A percentile compares a stretch with the other conserved stretches of the same genome.
phyloP scores from a whole-genome alignment of 2,888 invertebrate genomes.

The Erebia aethiops region DNA sequence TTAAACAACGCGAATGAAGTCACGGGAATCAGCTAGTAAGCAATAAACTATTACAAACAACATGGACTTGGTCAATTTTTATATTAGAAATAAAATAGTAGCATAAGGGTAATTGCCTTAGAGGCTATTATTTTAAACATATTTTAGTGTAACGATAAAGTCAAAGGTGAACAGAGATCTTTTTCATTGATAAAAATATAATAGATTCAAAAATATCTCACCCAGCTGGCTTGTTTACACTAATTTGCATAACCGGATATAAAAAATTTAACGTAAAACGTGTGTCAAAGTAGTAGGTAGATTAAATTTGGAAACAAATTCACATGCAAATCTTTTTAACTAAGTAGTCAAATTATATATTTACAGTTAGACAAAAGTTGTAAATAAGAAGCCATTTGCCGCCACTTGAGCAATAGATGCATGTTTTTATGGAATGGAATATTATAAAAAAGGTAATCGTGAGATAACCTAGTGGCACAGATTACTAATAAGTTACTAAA shows the following conservation, averaged over 20 bases:
- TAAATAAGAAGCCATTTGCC: slow-evolving; percentile 1
- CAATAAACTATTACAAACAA: neutral
- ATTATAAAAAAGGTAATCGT: neutral
- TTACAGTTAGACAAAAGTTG: slow-evolving; percentile 7
- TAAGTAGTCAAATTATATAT: slow-evolving; percentile 1
- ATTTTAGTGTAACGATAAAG: neutral
- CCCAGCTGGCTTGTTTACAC: neutral
- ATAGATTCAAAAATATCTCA: slow-evolving; percentile 5
- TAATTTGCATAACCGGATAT: slow-evolving; percentile 8
- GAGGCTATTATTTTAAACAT: neutral
- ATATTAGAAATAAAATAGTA: neutral
- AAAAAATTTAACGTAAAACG: neutral
- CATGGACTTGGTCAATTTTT: neutral
- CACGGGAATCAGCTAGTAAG: neutral
- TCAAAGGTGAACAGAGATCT: neutral
- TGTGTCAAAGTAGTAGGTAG: slow-evolving; percentile 1
- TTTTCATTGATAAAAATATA: slow-evolving; percentile 14
- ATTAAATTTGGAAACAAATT: slow-evolving; percentile 4
- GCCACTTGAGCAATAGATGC: slow-evolving; percentile 7
- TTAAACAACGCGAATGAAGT: too few species aligned
- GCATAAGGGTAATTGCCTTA: neutral
- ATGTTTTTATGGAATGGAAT: slow-evolving; percentile 7
- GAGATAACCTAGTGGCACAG: slow-evolving; percentile 6
- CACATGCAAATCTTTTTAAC: slow-evolving; percentile 4
- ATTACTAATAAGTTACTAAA: slow-evolving; percentile 6